Evolutionary conservation across 1,140 invertebrate species (phyloP).

Genomic region (Neocloeon triangulifer): DNA sequence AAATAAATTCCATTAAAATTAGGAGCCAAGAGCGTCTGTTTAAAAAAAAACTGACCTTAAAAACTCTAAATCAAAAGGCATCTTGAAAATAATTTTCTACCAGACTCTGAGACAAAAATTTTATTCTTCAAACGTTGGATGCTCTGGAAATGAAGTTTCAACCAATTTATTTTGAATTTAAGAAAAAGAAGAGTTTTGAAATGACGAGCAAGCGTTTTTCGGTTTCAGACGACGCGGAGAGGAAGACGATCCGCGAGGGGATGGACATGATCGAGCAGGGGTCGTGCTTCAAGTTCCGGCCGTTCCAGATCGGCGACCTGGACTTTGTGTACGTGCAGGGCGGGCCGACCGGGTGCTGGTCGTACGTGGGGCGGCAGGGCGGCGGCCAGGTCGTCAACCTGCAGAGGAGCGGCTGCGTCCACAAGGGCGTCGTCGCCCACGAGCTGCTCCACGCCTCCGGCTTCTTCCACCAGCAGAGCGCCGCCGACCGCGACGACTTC

Average conservation of each 20-base stretch:
- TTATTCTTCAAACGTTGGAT: neutral
- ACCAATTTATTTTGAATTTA: neutral
- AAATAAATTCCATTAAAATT: too few species aligned
- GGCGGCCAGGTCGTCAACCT: constrained; percentile 34
- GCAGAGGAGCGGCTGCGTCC: constrained; percentile 25
- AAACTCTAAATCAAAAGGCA: too few species aligned
- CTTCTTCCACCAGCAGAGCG: constrained; percentile 43
- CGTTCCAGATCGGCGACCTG: constrained; percentile 27
- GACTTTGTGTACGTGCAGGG: constrained; percentile 22
- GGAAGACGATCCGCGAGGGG: constrained; percentile 19
- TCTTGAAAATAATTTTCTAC: too few species aligned
- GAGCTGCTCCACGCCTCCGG: constrained; percentile 40
- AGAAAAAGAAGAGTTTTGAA: neutral
- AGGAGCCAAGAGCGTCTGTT: too few species aligned
- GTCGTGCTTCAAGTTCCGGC: constrained; percentile 33
- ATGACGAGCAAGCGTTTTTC: constrained; percentile 6
- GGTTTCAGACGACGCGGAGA: constrained; percentile 22
- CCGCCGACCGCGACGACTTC: constrained; percentile 35
- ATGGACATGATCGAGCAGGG: constrained; percentile 27
- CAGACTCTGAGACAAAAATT: too few species aligned
- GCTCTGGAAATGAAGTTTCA: neutral
- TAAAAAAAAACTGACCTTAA: too few species aligned
- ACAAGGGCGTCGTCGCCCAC: constrained; percentile 31
- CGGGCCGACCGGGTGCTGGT: constrained; percentile 23
- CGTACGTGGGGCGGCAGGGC: constrained; percentile 24